phyloP scores from a whole-genome alignment of 2,888 invertebrate genomes.

The Ormyrus nitidulus region DNA sequence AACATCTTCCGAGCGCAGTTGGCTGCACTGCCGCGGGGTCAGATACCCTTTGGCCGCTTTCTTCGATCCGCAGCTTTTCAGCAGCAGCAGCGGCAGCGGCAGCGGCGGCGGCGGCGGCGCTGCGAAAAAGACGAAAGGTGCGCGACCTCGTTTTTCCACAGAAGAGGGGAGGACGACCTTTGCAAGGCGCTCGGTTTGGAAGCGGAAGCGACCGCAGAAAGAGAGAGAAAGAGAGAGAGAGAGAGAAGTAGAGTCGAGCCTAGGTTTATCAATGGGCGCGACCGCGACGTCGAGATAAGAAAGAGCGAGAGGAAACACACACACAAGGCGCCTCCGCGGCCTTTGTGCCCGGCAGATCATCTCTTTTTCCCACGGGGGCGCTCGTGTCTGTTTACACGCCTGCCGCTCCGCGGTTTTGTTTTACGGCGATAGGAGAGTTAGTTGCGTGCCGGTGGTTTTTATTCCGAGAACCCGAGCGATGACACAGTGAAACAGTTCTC shows the following conservation, averaged over 20 bases:
- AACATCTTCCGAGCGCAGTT: slow-evolving; percentile 5
- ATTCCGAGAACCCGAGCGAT: background rate
- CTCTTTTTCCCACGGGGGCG: slow-evolving; percentile 37
- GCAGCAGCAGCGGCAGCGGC: background rate
- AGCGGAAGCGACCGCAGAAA: slow-evolving; percentile 7
- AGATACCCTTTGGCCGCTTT: slow-evolving; percentile 50
- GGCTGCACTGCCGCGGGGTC: slow-evolving; percentile 39
- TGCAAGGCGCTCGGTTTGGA: slow-evolving; percentile 44
- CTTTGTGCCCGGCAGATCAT: background rate
- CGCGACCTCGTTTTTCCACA: slow-evolving; percentile 45
- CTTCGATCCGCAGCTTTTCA: background rate
- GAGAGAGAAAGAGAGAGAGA: no score
- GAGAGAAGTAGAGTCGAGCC: background rate
- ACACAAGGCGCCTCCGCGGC: no score
- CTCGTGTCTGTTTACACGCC: slow-evolving; percentile 29
- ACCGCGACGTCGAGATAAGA: slow-evolving; percentile 11
- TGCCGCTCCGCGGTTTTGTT: slow-evolving; percentile 26
- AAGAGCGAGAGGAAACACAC: background rate
- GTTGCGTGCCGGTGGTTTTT: slow-evolving; percentile 24
- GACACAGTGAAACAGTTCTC: slow-evolving; percentile 35
- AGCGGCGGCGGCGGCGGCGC: background rate
- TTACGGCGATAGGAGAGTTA: background rate
- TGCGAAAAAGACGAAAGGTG: slow-evolving; percentile 7
- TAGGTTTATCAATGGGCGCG: slow-evolving; percentile 46
- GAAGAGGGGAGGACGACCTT: slow-evolving; percentile 46